Percentiles rank a stretch among this genome's conserved stretches.
phyloP scores from a whole-genome alignment of 2,797 vertebrate genomes.

The Vespertilio murinus region DNA sequence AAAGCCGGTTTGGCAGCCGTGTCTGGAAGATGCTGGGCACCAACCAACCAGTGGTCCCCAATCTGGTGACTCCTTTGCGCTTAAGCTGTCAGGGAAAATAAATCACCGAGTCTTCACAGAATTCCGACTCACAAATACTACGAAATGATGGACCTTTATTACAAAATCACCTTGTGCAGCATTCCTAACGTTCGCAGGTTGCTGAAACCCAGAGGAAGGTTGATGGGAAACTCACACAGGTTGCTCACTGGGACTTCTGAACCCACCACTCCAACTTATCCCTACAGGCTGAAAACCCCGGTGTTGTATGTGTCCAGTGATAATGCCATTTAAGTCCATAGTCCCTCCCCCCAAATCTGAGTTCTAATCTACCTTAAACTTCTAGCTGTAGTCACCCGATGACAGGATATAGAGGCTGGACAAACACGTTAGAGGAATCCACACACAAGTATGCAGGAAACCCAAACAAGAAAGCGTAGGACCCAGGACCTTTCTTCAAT shows the following conservation, averaged over 20 bases:
- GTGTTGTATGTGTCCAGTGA: accelerated
- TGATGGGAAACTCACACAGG: background rate
- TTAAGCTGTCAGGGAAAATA: background rate
- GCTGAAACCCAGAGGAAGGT: background rate
- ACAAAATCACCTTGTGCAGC: background rate
- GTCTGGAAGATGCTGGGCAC: background rate
- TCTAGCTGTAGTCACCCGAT: background rate
- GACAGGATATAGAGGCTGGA: background rate
- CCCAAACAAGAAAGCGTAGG: too few relatives aligned
- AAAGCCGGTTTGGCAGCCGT: background rate
- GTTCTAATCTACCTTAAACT: background rate
- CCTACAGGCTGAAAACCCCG: background rate
- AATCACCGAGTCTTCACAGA: background rate
- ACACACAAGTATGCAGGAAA: background rate
- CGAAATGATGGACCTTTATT: background rate
- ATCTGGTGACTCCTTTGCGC: background rate
- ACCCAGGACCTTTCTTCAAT: background rate
- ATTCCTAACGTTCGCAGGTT: background rate
- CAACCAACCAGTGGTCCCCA: background rate
- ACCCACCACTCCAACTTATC: background rate
- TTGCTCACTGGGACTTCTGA: background rate
- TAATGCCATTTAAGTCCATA: accelerated
- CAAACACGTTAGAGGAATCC: background rate
- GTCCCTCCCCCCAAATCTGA: too few relatives aligned
- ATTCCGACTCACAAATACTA: background rate